Conservation (phyloP, 2,888 invertebrate genomes). For the Nebria salina region DNA sequence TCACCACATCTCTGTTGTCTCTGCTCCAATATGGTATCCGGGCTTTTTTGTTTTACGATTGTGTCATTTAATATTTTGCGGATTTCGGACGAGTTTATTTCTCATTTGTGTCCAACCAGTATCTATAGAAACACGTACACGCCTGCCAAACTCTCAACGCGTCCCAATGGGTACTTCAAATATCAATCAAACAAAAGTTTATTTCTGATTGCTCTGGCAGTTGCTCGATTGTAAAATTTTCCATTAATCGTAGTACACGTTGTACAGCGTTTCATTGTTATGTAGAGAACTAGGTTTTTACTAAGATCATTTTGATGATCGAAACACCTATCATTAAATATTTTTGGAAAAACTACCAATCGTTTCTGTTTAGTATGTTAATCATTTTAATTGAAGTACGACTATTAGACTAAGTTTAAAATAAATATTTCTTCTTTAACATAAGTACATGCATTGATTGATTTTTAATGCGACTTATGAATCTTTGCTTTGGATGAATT, state of each 20-base stretch:
- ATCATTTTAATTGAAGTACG: no score
- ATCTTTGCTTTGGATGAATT: not conserved
- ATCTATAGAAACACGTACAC: not conserved
- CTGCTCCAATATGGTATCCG: not conserved
- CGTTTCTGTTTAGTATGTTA: no score
- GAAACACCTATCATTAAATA: no score
- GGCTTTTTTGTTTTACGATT: conserved; percentile 33
- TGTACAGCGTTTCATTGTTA: not conserved
- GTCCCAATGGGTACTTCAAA: conserved; percentile 36
- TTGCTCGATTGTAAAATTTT: conserved; percentile 27
- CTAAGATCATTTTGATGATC: not conserved
- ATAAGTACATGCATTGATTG: not conserved
- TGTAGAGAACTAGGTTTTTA: not conserved
- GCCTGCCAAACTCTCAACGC: conserved; percentile 19
- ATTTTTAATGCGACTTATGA: not conserved
- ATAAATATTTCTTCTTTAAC: no score
- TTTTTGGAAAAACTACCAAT: no score
- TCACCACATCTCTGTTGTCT: not conserved
- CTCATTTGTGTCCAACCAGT: conserved; percentile 34
- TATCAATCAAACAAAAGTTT: conserved; percentile 41
- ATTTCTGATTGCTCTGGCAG: conserved; percentile 27
- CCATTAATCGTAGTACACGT: conserved; percentile 24
- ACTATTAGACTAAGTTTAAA: no score
- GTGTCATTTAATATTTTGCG: conserved; percentile 37
- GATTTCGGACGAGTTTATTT: conserved; percentile 33